phyloP scores from a whole-genome alignment of 2,113 vertebrate genomes.

The Ophiodon elongatus region DNA sequence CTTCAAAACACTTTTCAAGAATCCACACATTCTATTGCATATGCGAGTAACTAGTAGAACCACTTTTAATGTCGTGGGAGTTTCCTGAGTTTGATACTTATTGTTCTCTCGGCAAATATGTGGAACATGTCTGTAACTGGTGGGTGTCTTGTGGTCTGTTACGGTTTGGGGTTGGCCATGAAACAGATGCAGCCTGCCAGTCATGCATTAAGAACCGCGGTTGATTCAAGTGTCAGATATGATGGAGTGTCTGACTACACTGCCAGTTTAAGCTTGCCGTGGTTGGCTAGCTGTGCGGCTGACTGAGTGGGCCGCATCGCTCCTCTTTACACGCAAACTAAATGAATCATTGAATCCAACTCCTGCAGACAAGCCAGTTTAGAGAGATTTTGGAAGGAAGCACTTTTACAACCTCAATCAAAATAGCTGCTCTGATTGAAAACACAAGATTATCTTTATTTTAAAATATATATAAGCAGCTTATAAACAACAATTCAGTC shows the following conservation, averaged over 20 bases:
- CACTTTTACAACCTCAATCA: neutral
- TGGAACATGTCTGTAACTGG: constrained; percentile 36
- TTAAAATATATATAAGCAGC: neutral
- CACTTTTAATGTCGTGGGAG: constrained; percentile 32
- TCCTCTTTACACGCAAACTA: constrained; percentile 62
- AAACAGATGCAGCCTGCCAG: constrained; percentile 58
- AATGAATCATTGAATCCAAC: constrained; percentile 14
- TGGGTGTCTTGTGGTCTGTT: constrained; percentile 53
- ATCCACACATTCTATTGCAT: neutral
- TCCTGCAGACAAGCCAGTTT: constrained; percentile 32
- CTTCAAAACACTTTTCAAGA: neutral
- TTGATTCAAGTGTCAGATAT: constrained; percentile 76
- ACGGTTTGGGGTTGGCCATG: constrained; percentile 58
- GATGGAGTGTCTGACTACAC: constrained; percentile 63
- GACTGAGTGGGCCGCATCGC: constrained; percentile 19
- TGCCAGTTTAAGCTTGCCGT: constrained; percentile 71
- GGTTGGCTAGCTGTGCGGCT: constrained; percentile 45
- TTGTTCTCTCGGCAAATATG: constrained; percentile 35
- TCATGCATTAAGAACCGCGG: constrained; percentile 67
- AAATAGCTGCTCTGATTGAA: constrained; percentile 7
- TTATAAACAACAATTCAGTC: neutral
- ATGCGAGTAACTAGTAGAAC: neutral
- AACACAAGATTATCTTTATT: neutral
- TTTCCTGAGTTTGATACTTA: constrained; percentile 18
- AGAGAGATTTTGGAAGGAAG: neutral